Conservation (phyloP, 2,797 vertebrate genomes). For the Spinus pinus region DNA sequence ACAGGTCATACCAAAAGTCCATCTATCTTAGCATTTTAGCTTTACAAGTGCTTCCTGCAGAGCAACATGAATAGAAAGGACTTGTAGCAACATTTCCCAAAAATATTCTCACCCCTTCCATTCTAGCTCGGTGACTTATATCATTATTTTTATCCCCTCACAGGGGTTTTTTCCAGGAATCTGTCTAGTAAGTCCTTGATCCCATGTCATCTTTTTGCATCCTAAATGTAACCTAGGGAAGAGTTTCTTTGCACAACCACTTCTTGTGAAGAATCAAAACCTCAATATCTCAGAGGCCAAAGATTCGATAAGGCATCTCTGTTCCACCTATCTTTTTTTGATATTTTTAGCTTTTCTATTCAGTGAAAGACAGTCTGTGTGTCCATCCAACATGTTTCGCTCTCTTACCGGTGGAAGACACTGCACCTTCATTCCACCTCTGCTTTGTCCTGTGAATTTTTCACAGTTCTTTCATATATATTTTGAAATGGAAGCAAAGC, state of each 20-base stretch:
- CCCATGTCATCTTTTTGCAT: background rate
- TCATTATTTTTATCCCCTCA: background rate
- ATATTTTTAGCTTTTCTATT: background rate
- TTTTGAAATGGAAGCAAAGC: background rate
- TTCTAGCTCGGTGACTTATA: background rate
- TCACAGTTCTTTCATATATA: background rate
- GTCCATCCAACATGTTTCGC: accelerated
- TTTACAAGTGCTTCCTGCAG: background rate
- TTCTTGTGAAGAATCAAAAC: background rate
- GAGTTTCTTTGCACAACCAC: background rate
- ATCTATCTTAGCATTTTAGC: background rate
- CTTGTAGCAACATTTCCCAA: background rate
- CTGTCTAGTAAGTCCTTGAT: background rate
- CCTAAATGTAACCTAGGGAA: background rate
- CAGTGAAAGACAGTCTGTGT: background rate
- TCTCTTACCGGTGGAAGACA: background rate
- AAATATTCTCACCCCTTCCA: background rate
- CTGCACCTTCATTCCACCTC: background rate
- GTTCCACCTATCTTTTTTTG: background rate
- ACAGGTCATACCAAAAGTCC: background rate
- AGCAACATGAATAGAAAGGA: background rate
- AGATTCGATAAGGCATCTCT: background rate
- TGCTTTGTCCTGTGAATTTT: background rate
- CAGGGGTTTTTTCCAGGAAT: background rate
- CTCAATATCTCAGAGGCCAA: background rate